Percentiles rank a stretch among this genome's conserved stretches.
Conservation (phyloP, 2,797 vertebrate genomes). For the Cossypha caffra region DNA sequence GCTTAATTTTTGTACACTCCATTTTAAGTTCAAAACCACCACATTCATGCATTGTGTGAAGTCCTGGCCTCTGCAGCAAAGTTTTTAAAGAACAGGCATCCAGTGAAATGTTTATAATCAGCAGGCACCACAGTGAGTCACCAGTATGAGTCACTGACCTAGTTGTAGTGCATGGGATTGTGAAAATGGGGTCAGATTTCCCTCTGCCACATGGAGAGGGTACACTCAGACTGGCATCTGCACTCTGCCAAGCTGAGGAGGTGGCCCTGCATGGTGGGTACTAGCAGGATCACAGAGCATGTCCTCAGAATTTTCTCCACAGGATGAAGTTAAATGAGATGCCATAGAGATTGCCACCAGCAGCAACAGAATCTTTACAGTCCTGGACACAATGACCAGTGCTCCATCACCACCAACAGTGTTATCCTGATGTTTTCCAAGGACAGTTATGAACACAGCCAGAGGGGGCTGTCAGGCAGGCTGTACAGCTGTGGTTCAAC, state of each 20-base stretch:
- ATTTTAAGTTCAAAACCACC: background rate
- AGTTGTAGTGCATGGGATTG: conserved; percentile 1
- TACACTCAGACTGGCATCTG: background rate
- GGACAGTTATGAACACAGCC: background rate
- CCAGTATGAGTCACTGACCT: conserved; percentile 39
- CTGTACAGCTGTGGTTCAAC: background rate
- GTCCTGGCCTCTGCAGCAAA: background rate
- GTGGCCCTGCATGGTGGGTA: background rate
- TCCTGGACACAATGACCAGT: background rate
- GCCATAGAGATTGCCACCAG: background rate
- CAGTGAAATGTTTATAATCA: background rate
- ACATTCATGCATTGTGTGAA: background rate
- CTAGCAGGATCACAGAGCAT: background rate
- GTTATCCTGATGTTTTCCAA: background rate
- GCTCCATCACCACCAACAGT: background rate
- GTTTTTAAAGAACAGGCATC: background rate
- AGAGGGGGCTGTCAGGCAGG: background rate
- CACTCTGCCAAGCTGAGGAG: background rate
- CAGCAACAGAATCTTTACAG: background rate
- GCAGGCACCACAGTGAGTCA: conserved; percentile 42
- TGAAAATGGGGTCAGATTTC: background rate
- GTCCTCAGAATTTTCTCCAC: background rate
- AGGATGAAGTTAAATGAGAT: background rate
- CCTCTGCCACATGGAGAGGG: background rate
- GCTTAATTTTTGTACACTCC: background rate